Percentiles rank a stretch among this genome's conserved stretches.
Conservation (phyloP, 35 echinoderm and acorn worm species). For the Hemicentrotus pulcherrimus region DNA sequence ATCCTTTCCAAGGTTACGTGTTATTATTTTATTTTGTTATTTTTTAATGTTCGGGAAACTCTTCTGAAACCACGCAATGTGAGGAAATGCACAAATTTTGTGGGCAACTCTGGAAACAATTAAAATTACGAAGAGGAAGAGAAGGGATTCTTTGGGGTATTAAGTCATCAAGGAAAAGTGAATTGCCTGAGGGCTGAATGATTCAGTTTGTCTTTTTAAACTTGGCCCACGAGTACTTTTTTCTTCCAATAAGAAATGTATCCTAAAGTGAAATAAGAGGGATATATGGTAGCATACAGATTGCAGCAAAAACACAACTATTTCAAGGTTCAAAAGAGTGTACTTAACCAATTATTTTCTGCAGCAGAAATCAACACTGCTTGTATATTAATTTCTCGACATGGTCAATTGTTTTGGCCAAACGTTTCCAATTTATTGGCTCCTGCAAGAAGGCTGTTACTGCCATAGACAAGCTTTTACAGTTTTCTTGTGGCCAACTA, state of each 20-base stretch:
- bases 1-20: neutral
- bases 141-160: neutral
- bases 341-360: neutral
- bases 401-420: no score
- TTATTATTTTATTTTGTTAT: neutral
- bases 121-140: neutral
- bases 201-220: neutral
- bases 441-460: no score
- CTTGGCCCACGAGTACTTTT: neutral
- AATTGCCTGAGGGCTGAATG: neutral
- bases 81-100: neutral
- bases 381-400: neutral
- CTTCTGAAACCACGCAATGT: neutral
- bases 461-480: no score
- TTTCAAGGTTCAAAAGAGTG: neutral
- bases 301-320: neutral
- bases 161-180: neutral
- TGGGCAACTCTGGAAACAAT: neutral
- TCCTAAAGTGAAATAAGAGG: neutral
- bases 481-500: no score
- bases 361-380: neutral
- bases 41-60: neutral
- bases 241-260: neutral
- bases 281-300: neutral
- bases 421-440: no score